These are phyloP conservation scores for Synanthedon andrenaeformis DNA, from an alignment of 2,888 invertebrate genomes.

Conservation along the genomic window DNA sequence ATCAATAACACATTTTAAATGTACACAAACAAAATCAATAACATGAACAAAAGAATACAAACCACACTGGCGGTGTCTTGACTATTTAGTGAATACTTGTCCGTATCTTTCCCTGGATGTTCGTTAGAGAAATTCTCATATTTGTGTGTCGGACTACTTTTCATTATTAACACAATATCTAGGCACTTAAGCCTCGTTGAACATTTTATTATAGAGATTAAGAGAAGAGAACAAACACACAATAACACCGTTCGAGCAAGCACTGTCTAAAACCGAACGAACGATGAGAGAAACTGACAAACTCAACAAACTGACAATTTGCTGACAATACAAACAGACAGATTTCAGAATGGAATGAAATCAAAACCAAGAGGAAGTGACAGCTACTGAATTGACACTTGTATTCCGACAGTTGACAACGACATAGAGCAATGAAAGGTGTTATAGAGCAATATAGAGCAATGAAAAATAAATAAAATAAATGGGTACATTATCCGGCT, in stretches of 20 bases:
- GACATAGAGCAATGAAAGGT: too few species aligned
- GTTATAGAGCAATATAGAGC: too few species aligned
- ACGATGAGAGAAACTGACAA: not conserved
- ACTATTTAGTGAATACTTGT: constrained; percentile 64
- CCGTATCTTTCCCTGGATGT: constrained; percentile 56
- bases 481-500: too few species aligned
- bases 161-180: constrained; percentile 58
- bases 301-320: not conserved
- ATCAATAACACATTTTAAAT: constrained; percentile 52
- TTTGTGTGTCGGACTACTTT: constrained; percentile 64
- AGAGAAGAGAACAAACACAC: constrained; percentile 12
- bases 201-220: constrained; percentile 46
- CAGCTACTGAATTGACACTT: too few species aligned
- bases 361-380: not conserved
- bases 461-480: too few species aligned
- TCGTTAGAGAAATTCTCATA: constrained; percentile 64
- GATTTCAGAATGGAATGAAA: too few species aligned
- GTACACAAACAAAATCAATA: constrained; percentile 65
- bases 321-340: not conserved
- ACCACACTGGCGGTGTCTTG: constrained; percentile 68
- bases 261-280: constrained; percentile 4
- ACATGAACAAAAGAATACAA: constrained; percentile 37
- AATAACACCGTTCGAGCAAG: constrained; percentile 1
- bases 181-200: constrained; percentile 45
- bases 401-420: too few species aligned